Percentiles rank a stretch among this genome's conserved stretches.
Conservation (phyloP, 30 jellyfish, hydroid and myxozoan species). For the Nemopilema nomurai region DNA sequence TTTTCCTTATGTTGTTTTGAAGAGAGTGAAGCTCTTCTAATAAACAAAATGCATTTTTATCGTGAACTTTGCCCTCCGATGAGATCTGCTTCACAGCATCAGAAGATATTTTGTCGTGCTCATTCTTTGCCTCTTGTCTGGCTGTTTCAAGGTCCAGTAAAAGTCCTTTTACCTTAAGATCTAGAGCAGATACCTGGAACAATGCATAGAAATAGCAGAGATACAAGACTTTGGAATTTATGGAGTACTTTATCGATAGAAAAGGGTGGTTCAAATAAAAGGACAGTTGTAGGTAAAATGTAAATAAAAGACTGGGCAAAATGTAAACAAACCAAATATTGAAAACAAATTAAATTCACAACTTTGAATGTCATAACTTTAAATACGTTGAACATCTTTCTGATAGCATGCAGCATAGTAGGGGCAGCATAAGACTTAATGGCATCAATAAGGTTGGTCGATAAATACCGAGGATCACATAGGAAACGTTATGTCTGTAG, state of each 20-base stretch:
- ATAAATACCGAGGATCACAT: no score
- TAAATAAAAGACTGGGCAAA: no score
- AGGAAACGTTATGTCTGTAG: neutral
- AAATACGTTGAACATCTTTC: no score
- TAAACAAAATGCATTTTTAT: neutral
- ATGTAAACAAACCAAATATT: no score
- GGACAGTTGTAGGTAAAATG: no score
- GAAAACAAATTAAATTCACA: no score
- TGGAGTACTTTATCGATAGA: no score
- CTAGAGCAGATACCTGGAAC: constrained; percentile 15
- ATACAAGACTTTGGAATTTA: neutral
- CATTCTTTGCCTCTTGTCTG: constrained; percentile 10
- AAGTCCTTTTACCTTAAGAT: neutral
- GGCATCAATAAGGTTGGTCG: no score
- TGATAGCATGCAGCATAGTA: no score
- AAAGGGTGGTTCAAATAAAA: no score
- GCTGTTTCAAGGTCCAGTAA: neutral
- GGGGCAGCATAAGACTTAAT: no score
- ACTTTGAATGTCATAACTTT: no score
- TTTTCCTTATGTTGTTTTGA: neutral
- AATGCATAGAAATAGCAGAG: neutral
- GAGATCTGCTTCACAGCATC: constrained; percentile 6
- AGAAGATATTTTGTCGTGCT: constrained; percentile 11
- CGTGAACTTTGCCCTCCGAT: neutral
- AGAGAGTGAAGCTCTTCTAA: constrained; percentile 3